Evolutionary conservation across 2,888 invertebrate species (phyloP).

Genomic region (Archaeoteleia sp.): DNA sequence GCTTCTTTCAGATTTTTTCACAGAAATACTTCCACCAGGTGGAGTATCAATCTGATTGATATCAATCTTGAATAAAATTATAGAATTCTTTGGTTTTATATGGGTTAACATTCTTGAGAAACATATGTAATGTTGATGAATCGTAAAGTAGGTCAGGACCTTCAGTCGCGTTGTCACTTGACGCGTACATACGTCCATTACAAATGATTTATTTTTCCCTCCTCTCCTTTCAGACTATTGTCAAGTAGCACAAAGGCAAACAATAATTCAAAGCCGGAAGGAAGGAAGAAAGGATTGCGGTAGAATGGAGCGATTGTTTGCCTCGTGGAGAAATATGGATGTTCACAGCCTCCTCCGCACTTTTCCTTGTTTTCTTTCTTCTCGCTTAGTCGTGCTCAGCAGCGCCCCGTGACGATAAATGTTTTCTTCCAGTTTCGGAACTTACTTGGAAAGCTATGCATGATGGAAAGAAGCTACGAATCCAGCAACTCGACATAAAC

Average conservation of each 20-base stretch:
- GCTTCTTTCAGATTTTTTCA: too few relatives aligned
- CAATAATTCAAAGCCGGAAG: conserved; percentile 33
- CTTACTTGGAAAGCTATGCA: conserved; percentile 3
- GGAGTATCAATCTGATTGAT: too few relatives aligned
- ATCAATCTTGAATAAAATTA: too few relatives aligned
- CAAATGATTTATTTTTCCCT: conserved; percentile 41
- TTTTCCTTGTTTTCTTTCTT: conserved; percentile 8
- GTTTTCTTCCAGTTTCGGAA: conserved; percentile 19
- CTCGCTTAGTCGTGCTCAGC: conserved; percentile 9
- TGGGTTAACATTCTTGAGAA: too few relatives aligned
- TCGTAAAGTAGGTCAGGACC: conserved; percentile 21
- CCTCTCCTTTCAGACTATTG: conserved; percentile 31
- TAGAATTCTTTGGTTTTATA: too few relatives aligned
- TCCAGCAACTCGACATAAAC: background rate
- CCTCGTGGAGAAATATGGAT: conserved; percentile 41
- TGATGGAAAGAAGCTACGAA: conserved; percentile 5
- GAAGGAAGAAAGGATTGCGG: conserved; percentile 35
- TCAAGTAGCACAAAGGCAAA: conserved; percentile 33
- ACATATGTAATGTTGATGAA: background rate
- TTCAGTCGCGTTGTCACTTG: conserved; percentile 10
- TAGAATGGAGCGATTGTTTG: conserved; percentile 42
- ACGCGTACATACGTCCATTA: conserved; percentile 22
- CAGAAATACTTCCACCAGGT: too few relatives aligned
- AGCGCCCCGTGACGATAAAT: conserved; percentile 16
- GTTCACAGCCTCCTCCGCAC: conserved; percentile 21